These are phyloP conservation scores for Charina bottae DNA, from an alignment of 2,113 vertebrate genomes.

Conservation along the genomic window DNA sequence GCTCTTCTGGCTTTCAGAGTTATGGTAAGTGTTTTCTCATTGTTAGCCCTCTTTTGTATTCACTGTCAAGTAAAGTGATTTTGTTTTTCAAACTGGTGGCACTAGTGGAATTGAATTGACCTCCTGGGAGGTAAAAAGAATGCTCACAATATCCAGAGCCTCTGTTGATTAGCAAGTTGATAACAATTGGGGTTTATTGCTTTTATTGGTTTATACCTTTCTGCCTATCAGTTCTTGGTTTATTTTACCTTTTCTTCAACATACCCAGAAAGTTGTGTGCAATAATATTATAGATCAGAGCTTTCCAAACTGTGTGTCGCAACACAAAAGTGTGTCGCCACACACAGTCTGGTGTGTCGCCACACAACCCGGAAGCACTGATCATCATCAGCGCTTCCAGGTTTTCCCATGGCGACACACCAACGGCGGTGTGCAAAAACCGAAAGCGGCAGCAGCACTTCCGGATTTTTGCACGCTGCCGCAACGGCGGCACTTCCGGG, in stretches of 20 bases:
- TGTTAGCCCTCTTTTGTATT: constrained; percentile 7
- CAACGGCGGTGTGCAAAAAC: no score
- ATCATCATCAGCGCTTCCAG: no score
- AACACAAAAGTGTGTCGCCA: no score
- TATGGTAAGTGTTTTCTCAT: constrained; percentile 34
- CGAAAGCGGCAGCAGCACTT: no score
- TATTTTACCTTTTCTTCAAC: background rate
- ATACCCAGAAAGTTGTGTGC: background rate
- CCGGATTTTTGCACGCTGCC: no score
- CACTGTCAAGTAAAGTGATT: constrained; percentile 27
- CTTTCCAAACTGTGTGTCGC: no score
- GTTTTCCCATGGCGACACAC: no score
- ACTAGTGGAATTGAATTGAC: constrained; percentile 18
- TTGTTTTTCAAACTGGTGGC: constrained; percentile 14
- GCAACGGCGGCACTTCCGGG: no score
- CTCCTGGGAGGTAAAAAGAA: constrained; percentile 33
- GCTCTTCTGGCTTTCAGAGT: constrained; percentile 32
- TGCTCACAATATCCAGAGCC: background rate
- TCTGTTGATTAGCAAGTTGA: constrained; percentile 25
- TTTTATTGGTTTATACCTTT: constrained; percentile 21
- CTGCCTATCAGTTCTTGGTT: background rate
- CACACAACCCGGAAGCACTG: no score
- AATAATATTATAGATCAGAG: background rate
- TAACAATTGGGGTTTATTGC: constrained; percentile 39
- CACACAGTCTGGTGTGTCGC: no score